Conservation (phyloP, 2,888 invertebrate species). For the Nebria brevicollis region DNA sequence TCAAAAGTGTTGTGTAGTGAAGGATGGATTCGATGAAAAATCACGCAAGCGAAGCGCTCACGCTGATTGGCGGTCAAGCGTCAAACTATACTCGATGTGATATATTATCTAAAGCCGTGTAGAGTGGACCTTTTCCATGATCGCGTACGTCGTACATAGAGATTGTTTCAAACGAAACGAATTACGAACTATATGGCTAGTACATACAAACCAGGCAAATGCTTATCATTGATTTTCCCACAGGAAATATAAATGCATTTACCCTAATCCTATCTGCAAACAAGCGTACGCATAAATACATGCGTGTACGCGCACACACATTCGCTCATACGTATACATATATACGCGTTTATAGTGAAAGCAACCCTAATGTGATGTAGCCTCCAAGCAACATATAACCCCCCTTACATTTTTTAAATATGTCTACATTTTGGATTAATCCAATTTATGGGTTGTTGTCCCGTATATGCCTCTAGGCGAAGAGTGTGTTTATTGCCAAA, state of each 20-base stretch:
- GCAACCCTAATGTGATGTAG: conserved; percentile 4
- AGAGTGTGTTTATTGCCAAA: neutral
- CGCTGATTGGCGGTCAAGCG: conserved; percentile 12
- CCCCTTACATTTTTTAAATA: neutral
- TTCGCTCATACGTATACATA: neutral
- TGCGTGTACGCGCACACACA: neutral
- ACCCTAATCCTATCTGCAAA: conserved; percentile 28
- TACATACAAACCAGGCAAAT: neutral
- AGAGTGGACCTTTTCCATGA: neutral
- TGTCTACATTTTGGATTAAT: conserved; percentile 6
- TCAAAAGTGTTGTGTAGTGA: conserved; percentile 4
- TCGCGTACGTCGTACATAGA: conserved; percentile 7
- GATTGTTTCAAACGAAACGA: conserved; percentile 2
- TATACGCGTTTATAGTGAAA: neutral
- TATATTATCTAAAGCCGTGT: conserved; percentile 15
- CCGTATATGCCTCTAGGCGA: neutral
- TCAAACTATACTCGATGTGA: conserved; percentile 13
- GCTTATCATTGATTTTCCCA: conserved; percentile 37
- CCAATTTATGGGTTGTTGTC: conserved; percentile 3
- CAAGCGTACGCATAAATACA: conserved; percentile 9
- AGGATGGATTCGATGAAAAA: conserved; percentile 12
- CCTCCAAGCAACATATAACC: neutral
- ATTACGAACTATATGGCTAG: neutral
- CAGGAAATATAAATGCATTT: conserved; percentile 22
- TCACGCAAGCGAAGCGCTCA: conserved; percentile 9